These are phyloP conservation scores for Sinella curviseta DNA, from an alignment of 1,140 invertebrate genomes.

Conservation along the genomic window DNA sequence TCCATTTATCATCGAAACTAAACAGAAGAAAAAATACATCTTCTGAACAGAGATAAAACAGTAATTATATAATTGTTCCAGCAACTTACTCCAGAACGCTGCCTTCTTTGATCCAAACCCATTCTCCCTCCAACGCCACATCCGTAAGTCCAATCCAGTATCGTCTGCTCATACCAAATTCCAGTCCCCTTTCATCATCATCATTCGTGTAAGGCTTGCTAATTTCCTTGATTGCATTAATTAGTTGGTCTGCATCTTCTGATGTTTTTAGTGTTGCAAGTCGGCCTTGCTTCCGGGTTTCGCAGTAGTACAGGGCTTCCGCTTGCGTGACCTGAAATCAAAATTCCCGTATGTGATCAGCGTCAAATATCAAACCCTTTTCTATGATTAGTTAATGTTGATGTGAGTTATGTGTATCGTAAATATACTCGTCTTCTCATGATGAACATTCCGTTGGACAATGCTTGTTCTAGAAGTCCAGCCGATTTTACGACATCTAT, in stretches of 20 bases:
- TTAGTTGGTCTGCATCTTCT: background rate
- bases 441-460: too few species aligned
- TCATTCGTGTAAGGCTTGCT: background rate
- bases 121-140: background rate
- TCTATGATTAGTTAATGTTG: too few species aligned
- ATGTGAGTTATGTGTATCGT: too few species aligned
- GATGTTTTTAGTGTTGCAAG: background rate
- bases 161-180: background rate
- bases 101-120: background rate
- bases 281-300: background rate
- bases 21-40: too few species aligned
- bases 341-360: too few species aligned
- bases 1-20: too few species aligned
- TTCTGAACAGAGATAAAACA: too few species aligned
- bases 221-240: background rate
- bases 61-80: too few species aligned
- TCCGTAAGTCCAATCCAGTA: background rate
- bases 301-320: background rate
- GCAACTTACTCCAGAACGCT: background rate
- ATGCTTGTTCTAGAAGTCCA: too few species aligned
- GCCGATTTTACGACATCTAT: too few species aligned
- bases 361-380: too few species aligned
- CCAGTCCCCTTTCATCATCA: background rate
- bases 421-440: too few species aligned
- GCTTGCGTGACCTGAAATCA: background rate